phyloP scores from a whole-genome alignment of 2,888 invertebrate genomes.

The Mycalesis mineus region DNA sequence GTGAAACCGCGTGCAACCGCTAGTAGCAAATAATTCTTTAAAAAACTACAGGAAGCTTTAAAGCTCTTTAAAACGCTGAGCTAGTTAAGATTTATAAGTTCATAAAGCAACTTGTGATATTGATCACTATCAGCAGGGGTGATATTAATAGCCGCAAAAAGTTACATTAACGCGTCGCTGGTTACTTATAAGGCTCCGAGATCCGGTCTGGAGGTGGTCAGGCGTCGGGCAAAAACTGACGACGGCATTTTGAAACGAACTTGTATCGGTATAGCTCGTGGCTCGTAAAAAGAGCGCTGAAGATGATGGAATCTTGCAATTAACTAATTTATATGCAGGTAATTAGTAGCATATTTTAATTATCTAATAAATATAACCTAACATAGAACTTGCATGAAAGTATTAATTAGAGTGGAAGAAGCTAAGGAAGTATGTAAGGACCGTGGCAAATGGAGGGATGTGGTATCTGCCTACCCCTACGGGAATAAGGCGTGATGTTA shows the following conservation, averaged over 20 bases:
- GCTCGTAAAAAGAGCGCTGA: neutral
- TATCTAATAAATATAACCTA: too few species aligned
- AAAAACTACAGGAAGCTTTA: too few species aligned
- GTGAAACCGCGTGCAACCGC: too few species aligned
- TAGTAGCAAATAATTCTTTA: too few species aligned
- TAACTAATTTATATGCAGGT: neutral
- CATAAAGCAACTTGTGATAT: constrained; percentile 16
- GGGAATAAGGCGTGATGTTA: too few species aligned
- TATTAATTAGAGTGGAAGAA: too few species aligned
- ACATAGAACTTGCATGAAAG: too few species aligned
- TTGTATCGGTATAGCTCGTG: neutral
- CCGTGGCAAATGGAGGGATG: too few species aligned
- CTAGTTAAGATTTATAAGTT: neutral
- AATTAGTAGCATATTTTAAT: too few species aligned
- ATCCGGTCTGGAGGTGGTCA: constrained; percentile 21
- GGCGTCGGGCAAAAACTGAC: constrained; percentile 34
- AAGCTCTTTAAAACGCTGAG: neutral
- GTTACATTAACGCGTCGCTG: constrained; percentile 17
- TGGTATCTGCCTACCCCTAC: too few species aligned
- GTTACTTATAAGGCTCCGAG: constrained; percentile 17
- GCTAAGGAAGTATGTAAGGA: too few species aligned
- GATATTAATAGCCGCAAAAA: constrained; percentile 24
- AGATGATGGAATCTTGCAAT: neutral
- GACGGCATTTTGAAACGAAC: constrained; percentile 3
- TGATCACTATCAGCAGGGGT: constrained; percentile 18